These are phyloP conservation scores for Lontra canadensis DNA, from an alignment of 2,113 vertebrate species.

Conservation along the genomic window DNA sequence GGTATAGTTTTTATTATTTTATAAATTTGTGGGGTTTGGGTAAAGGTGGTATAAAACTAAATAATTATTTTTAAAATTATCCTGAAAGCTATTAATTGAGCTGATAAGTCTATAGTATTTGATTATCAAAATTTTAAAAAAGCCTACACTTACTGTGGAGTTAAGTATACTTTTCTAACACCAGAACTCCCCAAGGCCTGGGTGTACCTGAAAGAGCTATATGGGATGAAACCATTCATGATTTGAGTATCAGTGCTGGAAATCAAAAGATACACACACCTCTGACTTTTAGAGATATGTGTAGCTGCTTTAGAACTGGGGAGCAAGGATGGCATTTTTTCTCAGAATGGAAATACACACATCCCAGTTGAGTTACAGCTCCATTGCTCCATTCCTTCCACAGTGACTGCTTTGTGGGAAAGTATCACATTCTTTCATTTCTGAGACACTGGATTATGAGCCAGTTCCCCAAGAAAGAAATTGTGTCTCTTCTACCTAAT, in stretches of 20 bases:
- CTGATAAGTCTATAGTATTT: not conserved
- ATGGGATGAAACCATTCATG: not conserved
- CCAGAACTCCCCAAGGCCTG: not conserved
- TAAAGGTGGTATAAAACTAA: not conserved
- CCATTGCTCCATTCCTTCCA: not conserved
- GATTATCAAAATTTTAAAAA: not conserved
- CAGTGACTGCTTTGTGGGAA: not conserved
- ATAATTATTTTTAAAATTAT: conserved; percentile 33
- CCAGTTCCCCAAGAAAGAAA: not conserved
- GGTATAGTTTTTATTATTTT: not conserved
- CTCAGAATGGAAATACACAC: not conserved
- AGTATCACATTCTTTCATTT: conserved; percentile 22
- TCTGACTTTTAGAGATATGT: not conserved
- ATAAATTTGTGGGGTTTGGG: not conserved
- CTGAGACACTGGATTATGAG: conserved; percentile 49
- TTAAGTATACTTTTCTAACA: not conserved
- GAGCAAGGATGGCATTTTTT: not conserved
- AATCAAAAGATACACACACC: not conserved
- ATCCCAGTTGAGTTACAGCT: not conserved
- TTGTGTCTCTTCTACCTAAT: conserved; percentile 38
- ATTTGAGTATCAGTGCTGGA: not conserved
- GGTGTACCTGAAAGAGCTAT: not conserved
- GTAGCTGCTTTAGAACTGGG: conserved; percentile 3
- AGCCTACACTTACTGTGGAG: not conserved
- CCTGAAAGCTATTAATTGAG: conserved; percentile 1